These are phyloP conservation scores for Drosophila sucinea DNA, from an alignment of 1,140 invertebrate genomes.

Conservation along the genomic window DNA sequence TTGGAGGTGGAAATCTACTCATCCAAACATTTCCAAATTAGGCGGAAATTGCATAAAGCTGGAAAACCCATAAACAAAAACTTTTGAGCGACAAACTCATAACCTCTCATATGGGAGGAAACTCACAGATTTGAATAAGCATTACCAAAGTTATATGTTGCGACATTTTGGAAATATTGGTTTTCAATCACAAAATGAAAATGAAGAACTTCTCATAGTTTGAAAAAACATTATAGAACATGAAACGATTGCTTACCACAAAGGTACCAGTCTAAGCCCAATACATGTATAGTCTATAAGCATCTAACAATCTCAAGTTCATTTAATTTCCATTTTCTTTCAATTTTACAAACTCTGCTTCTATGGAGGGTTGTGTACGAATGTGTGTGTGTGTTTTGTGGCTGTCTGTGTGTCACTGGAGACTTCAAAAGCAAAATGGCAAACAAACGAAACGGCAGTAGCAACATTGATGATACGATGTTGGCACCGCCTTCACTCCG, in stretches of 20 bases:
- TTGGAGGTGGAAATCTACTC: no score
- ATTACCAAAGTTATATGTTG: no score
- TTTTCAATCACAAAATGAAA: no score
- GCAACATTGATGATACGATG: constrained; percentile 35
- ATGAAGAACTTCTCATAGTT: no score
- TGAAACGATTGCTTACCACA: not conserved
- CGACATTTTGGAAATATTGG: no score
- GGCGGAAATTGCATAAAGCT: no score
- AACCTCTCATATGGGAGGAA: no score
- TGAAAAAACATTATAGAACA: not conserved
- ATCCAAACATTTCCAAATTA: no score
- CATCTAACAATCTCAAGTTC: constrained; percentile 66
- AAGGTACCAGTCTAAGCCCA: not conserved
- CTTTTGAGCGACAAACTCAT: no score
- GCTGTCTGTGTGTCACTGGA: constrained; percentile 32
- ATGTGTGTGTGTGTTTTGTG: constrained; percentile 6
- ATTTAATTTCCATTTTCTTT: constrained; percentile 75
- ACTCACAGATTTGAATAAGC: no score
- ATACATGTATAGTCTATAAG: constrained; percentile 19
- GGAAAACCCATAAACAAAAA: no score
- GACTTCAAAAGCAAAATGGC: constrained; percentile 72
- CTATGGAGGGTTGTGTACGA: constrained; percentile 13
- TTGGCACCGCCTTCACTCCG: constrained; percentile 26
- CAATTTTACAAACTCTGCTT: constrained; percentile 45
- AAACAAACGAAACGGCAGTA: constrained; percentile 57